These are phyloP conservation scores for Microplitis demolitor DNA, from an alignment of 1,140 invertebrate species.

Conservation along the genomic window DNA sequence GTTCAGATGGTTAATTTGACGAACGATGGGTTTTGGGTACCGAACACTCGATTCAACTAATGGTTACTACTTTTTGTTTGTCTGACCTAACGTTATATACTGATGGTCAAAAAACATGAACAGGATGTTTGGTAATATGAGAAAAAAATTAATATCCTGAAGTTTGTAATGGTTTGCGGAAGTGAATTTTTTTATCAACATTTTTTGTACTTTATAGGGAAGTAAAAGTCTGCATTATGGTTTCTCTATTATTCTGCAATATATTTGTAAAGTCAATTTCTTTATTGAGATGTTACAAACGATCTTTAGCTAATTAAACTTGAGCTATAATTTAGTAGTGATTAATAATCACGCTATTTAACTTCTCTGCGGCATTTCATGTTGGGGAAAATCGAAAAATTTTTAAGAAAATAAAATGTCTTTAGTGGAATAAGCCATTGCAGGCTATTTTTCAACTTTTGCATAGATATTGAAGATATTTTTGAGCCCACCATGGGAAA, in stretches of 20 bases:
- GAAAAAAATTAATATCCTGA: not conserved
- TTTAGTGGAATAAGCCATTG: no score
- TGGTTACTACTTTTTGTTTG: not conserved
- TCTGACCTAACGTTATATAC: not conserved
- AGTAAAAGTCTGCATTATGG: no score
- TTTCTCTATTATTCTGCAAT: no score
- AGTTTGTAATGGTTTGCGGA: not conserved
- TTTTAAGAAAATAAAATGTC: no score
- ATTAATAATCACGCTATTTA: not conserved
- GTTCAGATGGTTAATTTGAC: slow-evolving; percentile 33
- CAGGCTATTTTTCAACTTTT: no score
- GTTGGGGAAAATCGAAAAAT: not conserved
- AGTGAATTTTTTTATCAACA: not conserved
- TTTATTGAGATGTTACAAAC: not conserved
- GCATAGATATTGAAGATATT: no score
- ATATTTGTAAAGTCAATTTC: no score
- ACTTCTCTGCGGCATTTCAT: slow-evolving; percentile 2
- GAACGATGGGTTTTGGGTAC: slow-evolving; percentile 26
- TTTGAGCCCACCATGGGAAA: no score
- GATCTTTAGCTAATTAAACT: not conserved
- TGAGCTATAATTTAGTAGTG: no score
- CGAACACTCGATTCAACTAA: not conserved
- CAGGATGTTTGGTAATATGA: not conserved
- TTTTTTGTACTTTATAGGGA: no score
- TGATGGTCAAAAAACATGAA: not conserved